These are phyloP conservation scores for Porites australiensis DNA, from an alignment of 64 coral and sea anemone species.

Conservation along the genomic window DNA sequence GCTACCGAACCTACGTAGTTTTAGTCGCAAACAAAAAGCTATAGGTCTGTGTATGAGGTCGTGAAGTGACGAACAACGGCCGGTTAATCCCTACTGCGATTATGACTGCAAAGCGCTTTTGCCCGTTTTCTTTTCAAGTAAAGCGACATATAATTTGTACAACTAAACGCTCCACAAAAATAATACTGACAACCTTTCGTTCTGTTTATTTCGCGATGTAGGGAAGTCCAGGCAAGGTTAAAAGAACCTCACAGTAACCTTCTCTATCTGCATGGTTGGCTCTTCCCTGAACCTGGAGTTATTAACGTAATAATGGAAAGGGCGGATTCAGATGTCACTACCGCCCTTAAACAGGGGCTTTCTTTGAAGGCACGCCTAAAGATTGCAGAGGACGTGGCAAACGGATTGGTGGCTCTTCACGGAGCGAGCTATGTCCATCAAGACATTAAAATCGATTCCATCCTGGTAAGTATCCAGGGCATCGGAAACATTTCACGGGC, in stretches of 20 bases:
- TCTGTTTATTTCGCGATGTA: not conserved
- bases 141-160: too few species aligned
- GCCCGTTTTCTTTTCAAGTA: too few species aligned
- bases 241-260: not conserved
- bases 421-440: slow-evolving; percentile 21
- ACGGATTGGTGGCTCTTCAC: slow-evolving; percentile 43
- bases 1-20: too few species aligned
- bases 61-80: too few species aligned
- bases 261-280: slow-evolving; percentile 42
- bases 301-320: slow-evolving; percentile 49
- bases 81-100: too few species aligned
- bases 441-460: slow-evolving; percentile 54
- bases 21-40: too few species aligned
- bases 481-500: not conserved
- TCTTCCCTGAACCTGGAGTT: not conserved
- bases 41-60: too few species aligned
- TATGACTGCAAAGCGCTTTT: too few species aligned
- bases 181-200: too few species aligned
- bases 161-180: too few species aligned
- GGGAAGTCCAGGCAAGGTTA: slow-evolving; percentile 9
- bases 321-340: slow-evolving; percentile 6
- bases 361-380: not conserved
- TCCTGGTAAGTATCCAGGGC: slow-evolving; percentile 10
- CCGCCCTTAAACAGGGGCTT: slow-evolving; percentile 14
- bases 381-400: slow-evolving; percentile 32